These are phyloP conservation scores for Neodiprion lecontei DNA, from an alignment of 1,140 invertebrate genomes.

Conservation along the genomic window DNA sequence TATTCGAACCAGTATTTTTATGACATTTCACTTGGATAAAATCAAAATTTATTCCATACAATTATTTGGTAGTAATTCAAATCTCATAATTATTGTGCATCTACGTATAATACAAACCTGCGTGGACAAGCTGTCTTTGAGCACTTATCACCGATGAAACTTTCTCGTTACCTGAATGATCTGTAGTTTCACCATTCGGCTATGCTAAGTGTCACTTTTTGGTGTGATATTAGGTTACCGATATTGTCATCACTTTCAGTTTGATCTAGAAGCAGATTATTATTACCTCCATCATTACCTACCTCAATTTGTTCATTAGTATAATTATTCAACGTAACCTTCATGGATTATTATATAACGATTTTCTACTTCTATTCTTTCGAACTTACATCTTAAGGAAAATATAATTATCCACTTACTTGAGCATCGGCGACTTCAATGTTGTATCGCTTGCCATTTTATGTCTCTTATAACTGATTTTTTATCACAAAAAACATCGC, in stretches of 20 bases:
- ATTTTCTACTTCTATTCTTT: not conserved
- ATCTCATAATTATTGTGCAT: not conserved
- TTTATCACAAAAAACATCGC: not conserved
- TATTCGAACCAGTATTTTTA: not conserved
- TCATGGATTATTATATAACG: not conserved
- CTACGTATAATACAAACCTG: not conserved
- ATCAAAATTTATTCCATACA: not conserved
- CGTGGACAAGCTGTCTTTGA: not conserved
- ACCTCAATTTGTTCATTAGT: not conserved
- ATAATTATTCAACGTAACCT: not conserved
- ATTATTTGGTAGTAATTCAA: no score
- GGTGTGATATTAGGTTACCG: not conserved
- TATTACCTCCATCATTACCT: not conserved
- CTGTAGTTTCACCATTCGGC: not conserved
- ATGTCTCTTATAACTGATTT: not conserved
- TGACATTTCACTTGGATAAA: not conserved
- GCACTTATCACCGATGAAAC: not conserved
- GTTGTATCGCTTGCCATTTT: not conserved
- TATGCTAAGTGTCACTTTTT: not conserved
- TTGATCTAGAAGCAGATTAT: not conserved
- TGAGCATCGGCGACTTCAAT: not conserved
- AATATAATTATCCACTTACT: not conserved
- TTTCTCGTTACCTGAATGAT: not conserved
- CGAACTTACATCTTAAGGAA: not conserved
- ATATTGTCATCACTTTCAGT: not conserved